Percentiles rank a stretch among this genome's conserved stretches.
Evolutionary conservation across 1,140 invertebrate species (phyloP).

Genomic region (Drosophila cardini): DNA sequence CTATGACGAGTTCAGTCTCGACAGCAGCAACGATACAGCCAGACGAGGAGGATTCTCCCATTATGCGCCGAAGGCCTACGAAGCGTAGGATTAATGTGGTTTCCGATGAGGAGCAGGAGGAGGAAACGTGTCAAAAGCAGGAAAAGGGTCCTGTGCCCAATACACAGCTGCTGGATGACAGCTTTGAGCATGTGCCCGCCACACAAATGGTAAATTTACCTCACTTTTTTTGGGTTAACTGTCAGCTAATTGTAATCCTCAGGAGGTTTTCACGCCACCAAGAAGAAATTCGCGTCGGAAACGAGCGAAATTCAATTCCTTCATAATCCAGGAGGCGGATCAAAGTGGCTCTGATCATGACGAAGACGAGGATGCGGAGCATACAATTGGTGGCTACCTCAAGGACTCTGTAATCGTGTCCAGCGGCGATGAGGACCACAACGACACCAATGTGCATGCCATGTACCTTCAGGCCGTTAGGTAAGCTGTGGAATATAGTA

Average conservation of each 20-base stretch:
- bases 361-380: conserved; percentile 68
- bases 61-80: conserved; percentile 41
- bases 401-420: conserved; percentile 73
- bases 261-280: conserved; percentile 20
- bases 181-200: conserved; percentile 51
- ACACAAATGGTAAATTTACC: conserved; percentile 61
- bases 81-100: conserved; percentile 72
- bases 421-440: conserved; percentile 84
- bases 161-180: conserved; percentile 35
- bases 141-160: background rate
- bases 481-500: conserved; percentile 68
- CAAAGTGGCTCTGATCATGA: conserved; percentile 84
- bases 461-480: conserved; percentile 87
- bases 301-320: conserved; percentile 79
- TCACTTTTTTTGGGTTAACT: no score
- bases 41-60: conserved; percentile 57
- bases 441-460: conserved; percentile 85
- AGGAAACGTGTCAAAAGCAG: background rate
- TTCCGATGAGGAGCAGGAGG: conserved; percentile 54
- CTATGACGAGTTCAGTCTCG: conserved; percentile 19
- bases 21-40: background rate
- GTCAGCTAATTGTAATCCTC: background rate
- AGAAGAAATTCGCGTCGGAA: conserved; percentile 27
- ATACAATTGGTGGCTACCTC: conserved; percentile 61
- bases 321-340: conserved; percentile 87